phyloP scores from a whole-genome alignment of 2,113 vertebrate species.

The Synodontis membranacea region DNA sequence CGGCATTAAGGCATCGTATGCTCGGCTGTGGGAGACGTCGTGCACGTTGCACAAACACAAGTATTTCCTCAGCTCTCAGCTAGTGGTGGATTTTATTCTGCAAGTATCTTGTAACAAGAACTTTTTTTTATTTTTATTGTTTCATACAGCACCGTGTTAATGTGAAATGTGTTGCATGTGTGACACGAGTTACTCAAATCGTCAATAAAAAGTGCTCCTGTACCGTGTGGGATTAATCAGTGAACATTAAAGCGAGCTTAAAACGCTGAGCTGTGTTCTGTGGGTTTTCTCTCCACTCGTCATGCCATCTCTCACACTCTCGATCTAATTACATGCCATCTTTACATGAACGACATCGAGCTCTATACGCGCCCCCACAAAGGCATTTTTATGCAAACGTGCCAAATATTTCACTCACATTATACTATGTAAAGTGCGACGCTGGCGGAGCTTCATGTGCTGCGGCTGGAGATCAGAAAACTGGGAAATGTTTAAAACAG shows the following conservation, averaged over 20 bases:
- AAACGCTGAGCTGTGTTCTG: not conserved
- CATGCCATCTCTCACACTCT: not conserved
- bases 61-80: constrained; percentile 2
- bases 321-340: not conserved
- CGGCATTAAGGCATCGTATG: not conserved
- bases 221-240: not conserved
- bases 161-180: not conserved
- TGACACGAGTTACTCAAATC: not conserved
- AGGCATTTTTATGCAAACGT: not conserved
- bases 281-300: not conserved
- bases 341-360: not conserved
- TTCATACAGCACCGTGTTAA: not conserved
- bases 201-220: not conserved
- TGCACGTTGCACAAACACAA: constrained; percentile 32
- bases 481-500: not conserved
- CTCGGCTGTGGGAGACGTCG: not conserved
- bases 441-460: not conserved
- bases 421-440: not conserved
- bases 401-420: not conserved
- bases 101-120: constrained; percentile 56
- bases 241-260: not conserved
- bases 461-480: not conserved
- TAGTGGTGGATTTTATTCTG: constrained; percentile 27
- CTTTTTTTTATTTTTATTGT: not conserved
- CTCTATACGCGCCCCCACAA: not conserved